A percentile compares a stretch with the other conserved stretches of the same genome.
These are phyloP conservation scores for Bubo blakistoni DNA, from an alignment of 2,113 vertebrate species.

Conservation along the genomic window DNA sequence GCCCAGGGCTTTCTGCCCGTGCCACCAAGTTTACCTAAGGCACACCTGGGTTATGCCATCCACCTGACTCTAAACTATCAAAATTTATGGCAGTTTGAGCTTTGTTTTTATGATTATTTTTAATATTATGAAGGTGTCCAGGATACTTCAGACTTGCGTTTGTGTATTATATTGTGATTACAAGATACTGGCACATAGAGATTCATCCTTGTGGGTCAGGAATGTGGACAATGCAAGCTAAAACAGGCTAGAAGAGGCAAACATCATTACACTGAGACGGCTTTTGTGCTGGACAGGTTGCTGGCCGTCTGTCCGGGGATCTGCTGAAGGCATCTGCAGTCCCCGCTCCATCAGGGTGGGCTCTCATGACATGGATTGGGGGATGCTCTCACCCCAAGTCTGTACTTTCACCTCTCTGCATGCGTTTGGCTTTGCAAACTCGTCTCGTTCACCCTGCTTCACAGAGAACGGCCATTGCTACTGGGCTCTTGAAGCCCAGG, in stretches of 20 bases:
- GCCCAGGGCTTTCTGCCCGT: background rate
- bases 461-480: too few species aligned
- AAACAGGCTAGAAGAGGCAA: background rate
- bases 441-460: background rate
- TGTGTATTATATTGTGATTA: background rate
- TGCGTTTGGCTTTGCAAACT: background rate
- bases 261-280: rapidly evolving
- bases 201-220: background rate
- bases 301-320: background rate
- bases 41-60: background rate
- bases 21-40: background rate
- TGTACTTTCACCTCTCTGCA: background rate
- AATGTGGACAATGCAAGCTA: background rate
- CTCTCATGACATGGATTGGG: background rate
- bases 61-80: background rate
- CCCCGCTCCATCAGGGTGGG: too few species aligned
- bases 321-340: background rate
- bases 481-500: background rate
- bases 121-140: background rate
- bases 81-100: background rate
- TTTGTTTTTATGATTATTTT: background rate
- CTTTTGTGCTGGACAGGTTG: background rate
- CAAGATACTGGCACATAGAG: background rate
- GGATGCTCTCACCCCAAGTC: background rate
- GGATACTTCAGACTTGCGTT: background rate